Percentiles rank a stretch among this genome's conserved stretches.
These are phyloP conservation scores for Dinocampus coccinellae DNA, from an alignment of 2,888 invertebrate species.

Conservation along the genomic window DNA sequence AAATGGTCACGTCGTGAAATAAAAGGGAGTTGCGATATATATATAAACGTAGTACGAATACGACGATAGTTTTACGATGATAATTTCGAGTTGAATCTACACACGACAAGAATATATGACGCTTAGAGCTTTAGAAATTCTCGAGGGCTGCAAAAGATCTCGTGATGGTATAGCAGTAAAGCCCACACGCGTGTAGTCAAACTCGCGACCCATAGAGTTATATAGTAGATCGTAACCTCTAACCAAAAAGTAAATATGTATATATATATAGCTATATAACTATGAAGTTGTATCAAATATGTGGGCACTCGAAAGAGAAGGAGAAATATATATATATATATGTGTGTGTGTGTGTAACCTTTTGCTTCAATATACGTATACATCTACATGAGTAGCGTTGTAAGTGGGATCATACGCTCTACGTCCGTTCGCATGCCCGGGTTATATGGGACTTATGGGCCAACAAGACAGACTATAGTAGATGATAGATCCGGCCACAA, in stretches of 20 bases:
- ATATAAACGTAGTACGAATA: conserved; percentile 28
- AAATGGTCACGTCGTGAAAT: neutral
- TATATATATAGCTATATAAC: neutral
- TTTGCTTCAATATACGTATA: neutral
- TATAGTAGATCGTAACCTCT: conserved; percentile 11
- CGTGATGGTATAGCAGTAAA: conserved; percentile 26
- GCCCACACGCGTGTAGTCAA: conserved; percentile 12
- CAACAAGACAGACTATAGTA: conserved; percentile 33
- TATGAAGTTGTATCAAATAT: neutral
- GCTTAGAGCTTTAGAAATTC: conserved; percentile 27
- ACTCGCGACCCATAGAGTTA: conserved; percentile 18
- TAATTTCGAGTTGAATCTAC: conserved; percentile 37
- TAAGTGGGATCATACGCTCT: conserved; percentile 13
- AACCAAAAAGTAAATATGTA: conserved; percentile 28
- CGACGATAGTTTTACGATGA: conserved; percentile 27
- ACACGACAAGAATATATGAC: conserved; percentile 36
- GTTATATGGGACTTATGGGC: conserved; percentile 16
- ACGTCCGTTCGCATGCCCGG: conserved; percentile 16
- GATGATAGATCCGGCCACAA: conserved; percentile 47
- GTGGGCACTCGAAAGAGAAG: neutral
- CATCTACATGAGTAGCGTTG: neutral
- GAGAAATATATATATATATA: neutral
- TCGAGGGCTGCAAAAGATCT: conserved; percentile 21
- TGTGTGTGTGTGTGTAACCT: neutral
- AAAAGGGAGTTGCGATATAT: neutral